phyloP scores from a whole-genome alignment of 2,888 invertebrate genomes.

The Trachelus tabidus region DNA sequence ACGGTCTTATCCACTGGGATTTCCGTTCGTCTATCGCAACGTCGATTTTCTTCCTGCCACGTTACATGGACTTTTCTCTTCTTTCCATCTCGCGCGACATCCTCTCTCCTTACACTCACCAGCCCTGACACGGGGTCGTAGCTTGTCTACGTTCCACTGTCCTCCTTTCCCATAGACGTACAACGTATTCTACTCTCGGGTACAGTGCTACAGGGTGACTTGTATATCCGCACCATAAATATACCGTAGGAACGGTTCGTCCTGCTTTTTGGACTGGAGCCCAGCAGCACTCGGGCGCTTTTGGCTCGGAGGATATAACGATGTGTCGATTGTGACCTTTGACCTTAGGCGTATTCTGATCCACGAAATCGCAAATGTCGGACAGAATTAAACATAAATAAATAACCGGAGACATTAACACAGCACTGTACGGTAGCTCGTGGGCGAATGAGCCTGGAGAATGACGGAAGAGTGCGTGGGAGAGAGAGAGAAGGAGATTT shows the following conservation, averaged over 20 bases:
- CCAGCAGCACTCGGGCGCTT: neutral
- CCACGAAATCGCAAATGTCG: neutral
- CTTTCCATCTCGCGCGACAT: constrained; percentile 1
- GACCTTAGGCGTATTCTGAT: neutral
- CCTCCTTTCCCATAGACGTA: neutral
- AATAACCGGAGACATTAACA: neutral
- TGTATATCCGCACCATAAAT: neutral
- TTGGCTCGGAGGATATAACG: neutral
- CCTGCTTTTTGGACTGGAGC: neutral
- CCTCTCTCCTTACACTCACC: neutral
- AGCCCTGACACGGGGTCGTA: neutral
- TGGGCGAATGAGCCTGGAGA: neutral
- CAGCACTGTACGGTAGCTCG: neutral
- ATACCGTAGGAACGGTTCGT: neutral
- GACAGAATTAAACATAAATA: neutral
- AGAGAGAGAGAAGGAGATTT: neutral
- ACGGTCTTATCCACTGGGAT: constrained; percentile 20
- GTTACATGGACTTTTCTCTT: constrained; percentile 1
- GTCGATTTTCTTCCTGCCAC: neutral
- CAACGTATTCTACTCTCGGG: neutral
- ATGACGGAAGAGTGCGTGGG: neutral
- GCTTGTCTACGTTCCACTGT: neutral
- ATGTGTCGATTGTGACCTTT: neutral
- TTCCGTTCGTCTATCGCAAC: constrained; percentile 6
- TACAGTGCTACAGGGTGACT: neutral